Conservation (phyloP, 2,888 invertebrate genomes). For the Drosophila mettleri region DNA sequence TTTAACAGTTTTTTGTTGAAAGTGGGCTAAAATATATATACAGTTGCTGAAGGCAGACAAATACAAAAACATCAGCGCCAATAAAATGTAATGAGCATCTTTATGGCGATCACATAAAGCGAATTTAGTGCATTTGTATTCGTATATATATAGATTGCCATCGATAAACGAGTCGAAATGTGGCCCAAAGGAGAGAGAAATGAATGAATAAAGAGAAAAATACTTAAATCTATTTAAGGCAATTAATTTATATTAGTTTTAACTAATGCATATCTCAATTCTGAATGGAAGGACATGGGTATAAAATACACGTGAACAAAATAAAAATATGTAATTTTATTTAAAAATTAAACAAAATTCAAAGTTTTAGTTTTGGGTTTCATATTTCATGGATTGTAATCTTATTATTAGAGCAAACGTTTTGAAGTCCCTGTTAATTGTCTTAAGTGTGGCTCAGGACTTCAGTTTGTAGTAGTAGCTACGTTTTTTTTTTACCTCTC, state of each 20-base stretch:
- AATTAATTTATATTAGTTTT: neutral
- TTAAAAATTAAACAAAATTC: no score
- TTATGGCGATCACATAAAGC: slow-evolving; percentile 31
- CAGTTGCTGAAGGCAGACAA: slow-evolving; percentile 9
- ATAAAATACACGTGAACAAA: neutral
- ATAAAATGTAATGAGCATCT: slow-evolving; percentile 59
- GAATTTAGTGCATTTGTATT: slow-evolving; percentile 37
- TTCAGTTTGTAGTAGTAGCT: no score
- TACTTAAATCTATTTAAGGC: neutral
- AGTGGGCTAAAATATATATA: slow-evolving; percentile 10
- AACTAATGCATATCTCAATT: neutral
- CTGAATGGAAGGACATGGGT: neutral
- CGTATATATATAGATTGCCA: neutral
- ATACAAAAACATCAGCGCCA: slow-evolving; percentile 32
- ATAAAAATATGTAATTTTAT: neutral
- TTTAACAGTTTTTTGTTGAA: neutral
- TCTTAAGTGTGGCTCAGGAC: neutral
- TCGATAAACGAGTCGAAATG: slow-evolving; percentile 16
- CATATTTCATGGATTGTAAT: no score
- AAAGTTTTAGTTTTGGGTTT: no score
- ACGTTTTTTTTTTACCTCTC: no score
- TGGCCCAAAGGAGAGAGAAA: slow-evolving; percentile 4
- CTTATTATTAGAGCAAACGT: neutral
- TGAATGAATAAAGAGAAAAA: neutral
- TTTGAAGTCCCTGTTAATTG: neutral